These are phyloP conservation scores for Ypsolopha sequella DNA, from an alignment of 2,888 invertebrate species.

Conservation along the genomic window DNA sequence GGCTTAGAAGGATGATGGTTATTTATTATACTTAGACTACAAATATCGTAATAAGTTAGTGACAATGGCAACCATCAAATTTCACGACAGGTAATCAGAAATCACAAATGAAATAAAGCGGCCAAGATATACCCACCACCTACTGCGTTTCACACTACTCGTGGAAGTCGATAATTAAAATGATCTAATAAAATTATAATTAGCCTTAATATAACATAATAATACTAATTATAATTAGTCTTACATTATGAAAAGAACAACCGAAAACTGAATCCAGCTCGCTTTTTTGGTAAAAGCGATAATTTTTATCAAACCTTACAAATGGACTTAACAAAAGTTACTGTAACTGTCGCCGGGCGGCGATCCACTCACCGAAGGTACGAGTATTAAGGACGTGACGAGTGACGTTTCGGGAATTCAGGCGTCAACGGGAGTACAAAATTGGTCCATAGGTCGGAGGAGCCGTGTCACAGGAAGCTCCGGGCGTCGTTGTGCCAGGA, in stretches of 20 bases:
- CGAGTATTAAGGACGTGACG: not conserved
- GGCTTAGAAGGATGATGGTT: not conserved
- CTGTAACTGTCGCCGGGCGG: slow-evolving; percentile 21
- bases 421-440: slow-evolving; percentile 56
- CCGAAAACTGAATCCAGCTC: slow-evolving; percentile 17
- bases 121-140: slow-evolving; percentile 51
- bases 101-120: slow-evolving; percentile 58
- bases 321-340: slow-evolving; percentile 37
- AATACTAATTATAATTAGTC: too few relatives aligned
- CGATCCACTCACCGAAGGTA: not conserved
- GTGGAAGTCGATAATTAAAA: slow-evolving; percentile 16
- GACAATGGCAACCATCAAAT: not conserved
- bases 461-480: slow-evolving; percentile 50
- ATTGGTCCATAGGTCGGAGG: slow-evolving; percentile 55
- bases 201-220: too few relatives aligned
- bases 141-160: slow-evolving; percentile 34
- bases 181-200: too few relatives aligned
- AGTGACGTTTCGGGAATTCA: slow-evolving; percentile 28
- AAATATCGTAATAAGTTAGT: not conserved
- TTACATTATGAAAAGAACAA: slow-evolving; percentile 1
- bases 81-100: slow-evolving; percentile 9
- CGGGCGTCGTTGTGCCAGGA: slow-evolving; percentile 45
- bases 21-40: not conserved
- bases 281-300: slow-evolving; percentile 11
- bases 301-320: slow-evolving; percentile 27